Percentiles rank a stretch among this genome's conserved stretches.
Evolutionary conservation across 2,888 invertebrate species (phyloP).

Genomic region (Osmoderma eremita): DNA sequence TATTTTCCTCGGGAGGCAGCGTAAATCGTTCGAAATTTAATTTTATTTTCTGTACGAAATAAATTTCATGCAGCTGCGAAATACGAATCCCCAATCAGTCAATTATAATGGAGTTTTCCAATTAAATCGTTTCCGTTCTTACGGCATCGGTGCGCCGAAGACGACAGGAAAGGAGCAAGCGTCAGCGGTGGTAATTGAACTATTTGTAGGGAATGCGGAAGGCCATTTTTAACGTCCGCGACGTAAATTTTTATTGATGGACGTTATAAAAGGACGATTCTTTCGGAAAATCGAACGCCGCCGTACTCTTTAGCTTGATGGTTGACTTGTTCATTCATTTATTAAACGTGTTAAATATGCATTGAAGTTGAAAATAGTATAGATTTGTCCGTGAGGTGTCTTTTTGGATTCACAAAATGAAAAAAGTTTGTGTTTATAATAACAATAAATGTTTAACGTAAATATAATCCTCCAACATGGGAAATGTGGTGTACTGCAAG

Average conservation of each 20-base stretch:
- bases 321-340: too few species aligned
- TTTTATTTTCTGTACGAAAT: conserved; percentile 41
- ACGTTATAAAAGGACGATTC: neutral
- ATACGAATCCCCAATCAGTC: conserved; percentile 42
- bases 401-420: too few species aligned
- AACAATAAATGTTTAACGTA: too few species aligned
- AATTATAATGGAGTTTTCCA: conserved; percentile 43
- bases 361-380: too few species aligned
- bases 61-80: conserved; percentile 38
- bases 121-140: conserved; percentile 38
- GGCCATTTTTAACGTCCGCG: conserved; percentile 14
- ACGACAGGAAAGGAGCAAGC: neutral
- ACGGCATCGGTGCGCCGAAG: too few species aligned
- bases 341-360: too few species aligned
- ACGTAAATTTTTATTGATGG: neutral
- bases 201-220: conserved; percentile 28
- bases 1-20: conserved; percentile 7
- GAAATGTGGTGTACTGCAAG: too few species aligned
- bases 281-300: neutral
- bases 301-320: neutral
- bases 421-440: too few species aligned
- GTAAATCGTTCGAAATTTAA: conserved; percentile 29
- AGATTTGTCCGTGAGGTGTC: too few species aligned
- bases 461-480: too few species aligned
- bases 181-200: conserved; percentile 27